Evolutionary conservation across 64 coral and sea anemone species (phyloP), one percentile per base, ranked within the genome.

Genomic region (Anthopleura sola): DNA sequence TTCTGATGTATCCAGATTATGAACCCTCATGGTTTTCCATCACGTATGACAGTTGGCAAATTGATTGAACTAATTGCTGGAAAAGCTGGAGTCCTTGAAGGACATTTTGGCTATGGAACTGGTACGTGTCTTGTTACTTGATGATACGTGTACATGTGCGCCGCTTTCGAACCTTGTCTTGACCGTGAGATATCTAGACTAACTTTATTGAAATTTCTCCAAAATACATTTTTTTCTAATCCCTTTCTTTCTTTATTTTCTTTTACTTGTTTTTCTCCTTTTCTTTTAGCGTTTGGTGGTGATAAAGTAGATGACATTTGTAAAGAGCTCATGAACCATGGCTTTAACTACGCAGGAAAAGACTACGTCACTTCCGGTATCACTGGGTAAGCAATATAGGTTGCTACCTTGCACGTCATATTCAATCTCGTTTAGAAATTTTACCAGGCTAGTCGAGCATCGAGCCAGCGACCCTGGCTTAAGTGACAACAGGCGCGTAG

Each of bases 11-110:
- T 71, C 39, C 82, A 98, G 95, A 94, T 98, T 36, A 98, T 98
- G 95, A 98, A 98, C 26, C 95, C 95, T 12, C 95, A 98, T 80
- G 95, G 95, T 6, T 98, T 98, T 85, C 95, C 95, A 49, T 98
- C 95, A 19, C 95, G 95, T 55, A 98, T 98, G 95, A 98, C 95
- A 14, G 95, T 98, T 19, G 95, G 95, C 16, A 98, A 98, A 64
- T 82, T 98, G 32, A 98, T 98, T 26, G 95, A 98, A 74, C 86
- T 98, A 48, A 78, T 98, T 68, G 92, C 95, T 23, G 95, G 95
- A 10, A 98, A 98, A 26, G 95, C 95, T 50, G 95, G 92, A 24
- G 92, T 94, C 0, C 66, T 98, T 31, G 64, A 98, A 32, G 95
- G 95, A 12, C 89, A 91, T 38, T 94, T 94, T 83, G 89, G 90